A percentile compares a stretch with the other conserved stretches of the same genome.
phyloP scores from a whole-genome alignment of 2,113 vertebrate species.

The Spilogale gracilis region DNA sequence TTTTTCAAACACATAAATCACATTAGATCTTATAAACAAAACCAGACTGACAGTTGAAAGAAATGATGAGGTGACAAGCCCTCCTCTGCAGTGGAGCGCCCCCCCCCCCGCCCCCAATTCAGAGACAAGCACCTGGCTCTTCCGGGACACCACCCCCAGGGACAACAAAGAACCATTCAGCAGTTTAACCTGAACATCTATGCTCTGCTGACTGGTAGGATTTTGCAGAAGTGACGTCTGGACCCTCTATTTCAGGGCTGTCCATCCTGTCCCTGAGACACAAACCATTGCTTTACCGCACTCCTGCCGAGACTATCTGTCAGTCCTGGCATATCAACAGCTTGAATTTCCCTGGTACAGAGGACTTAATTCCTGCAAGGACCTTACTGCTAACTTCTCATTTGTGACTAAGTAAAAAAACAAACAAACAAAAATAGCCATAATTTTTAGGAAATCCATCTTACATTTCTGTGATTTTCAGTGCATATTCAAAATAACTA shows the following conservation, averaged over 20 bases:
- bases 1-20: slow-evolving; percentile 44
- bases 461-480: slow-evolving; percentile 15
- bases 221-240: background rate
- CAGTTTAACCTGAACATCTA: background rate
- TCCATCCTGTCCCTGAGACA: background rate
- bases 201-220: background rate
- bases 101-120: fast-evolving
- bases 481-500: slow-evolving; percentile 1
- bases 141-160: background rate
- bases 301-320: background rate
- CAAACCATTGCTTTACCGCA: background rate
- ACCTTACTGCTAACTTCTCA: background rate
- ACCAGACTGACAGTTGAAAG: background rate
- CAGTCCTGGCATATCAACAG: background rate
- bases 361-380: background rate
- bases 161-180: background rate
- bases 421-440: no score
- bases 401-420: slow-evolving; percentile 25
- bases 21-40: slow-evolving; percentile 5
- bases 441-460: slow-evolving; percentile 56
- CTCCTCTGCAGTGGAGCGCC: background rate
- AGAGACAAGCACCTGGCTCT: background rate
- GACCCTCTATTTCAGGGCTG: background rate
- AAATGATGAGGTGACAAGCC: background rate
- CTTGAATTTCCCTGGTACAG: background rate